phyloP scores from a whole-genome alignment of 2,113 vertebrate genomes.

The Cryptotis parvus region DNA sequence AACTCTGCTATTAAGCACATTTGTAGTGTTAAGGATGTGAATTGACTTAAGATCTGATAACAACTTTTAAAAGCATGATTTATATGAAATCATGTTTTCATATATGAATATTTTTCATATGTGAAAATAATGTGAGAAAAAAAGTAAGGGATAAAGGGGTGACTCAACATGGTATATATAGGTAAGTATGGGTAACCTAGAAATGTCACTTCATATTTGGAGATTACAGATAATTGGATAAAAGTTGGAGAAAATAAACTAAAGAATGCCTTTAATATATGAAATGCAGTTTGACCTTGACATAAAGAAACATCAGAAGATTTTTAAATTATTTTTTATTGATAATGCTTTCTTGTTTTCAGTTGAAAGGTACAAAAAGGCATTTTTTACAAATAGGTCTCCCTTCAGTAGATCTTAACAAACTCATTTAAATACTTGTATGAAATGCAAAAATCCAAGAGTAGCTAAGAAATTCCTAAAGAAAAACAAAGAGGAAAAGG shows the following conservation, averaged over 20 bases:
- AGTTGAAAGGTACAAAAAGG: constrained; percentile 4
- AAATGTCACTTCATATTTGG: constrained; percentile 23
- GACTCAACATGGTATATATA: background rate
- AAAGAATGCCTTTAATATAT: background rate
- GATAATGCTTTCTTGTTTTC: constrained; percentile 12
- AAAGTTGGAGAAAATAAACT: background rate
- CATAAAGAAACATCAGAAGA: background rate
- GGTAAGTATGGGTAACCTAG: background rate
- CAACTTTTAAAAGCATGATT: constrained; percentile 4
- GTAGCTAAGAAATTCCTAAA: constrained; percentile 1
- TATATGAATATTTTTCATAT: too few species aligned
- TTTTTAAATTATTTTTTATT: background rate
- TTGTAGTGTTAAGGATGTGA: constrained; percentile 1
- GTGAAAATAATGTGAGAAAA: background rate
- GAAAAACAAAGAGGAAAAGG: background rate
- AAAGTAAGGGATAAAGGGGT: background rate
- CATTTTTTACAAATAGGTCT: constrained; percentile 7
- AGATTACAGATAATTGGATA: background rate
- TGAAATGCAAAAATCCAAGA: constrained; percentile 33
- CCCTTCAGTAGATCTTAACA: constrained; percentile 16
- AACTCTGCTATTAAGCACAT: background rate
- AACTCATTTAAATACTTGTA: constrained; percentile 34
- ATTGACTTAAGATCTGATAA: background rate
- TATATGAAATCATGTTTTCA: too few species aligned
- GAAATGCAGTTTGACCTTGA: background rate